Conservation (phyloP, 2,888 invertebrate genomes). For the Pinctada fucata region DNA sequence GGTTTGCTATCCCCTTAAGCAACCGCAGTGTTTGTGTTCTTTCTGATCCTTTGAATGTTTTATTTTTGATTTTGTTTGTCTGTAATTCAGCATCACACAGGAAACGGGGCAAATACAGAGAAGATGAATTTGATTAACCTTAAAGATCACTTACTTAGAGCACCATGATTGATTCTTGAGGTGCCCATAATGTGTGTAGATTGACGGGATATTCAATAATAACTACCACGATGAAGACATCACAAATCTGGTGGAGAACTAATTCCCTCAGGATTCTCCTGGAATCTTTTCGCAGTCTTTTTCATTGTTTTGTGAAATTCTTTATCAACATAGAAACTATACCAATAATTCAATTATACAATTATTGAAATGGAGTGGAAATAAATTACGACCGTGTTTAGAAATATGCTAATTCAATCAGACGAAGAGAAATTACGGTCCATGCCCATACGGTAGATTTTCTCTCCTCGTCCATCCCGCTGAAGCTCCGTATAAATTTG, state of each 20-base stretch:
- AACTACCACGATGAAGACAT: constrained; percentile 31
- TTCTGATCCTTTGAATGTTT: too few species aligned
- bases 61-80: background rate
- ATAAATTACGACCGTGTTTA: constrained; percentile 60
- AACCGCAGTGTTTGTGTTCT: too few species aligned
- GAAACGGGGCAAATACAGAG: background rate
- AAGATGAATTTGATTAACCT: constrained; percentile 6
- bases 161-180: constrained; percentile 35
- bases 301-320: constrained; percentile 58
- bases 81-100: background rate
- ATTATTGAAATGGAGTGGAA: constrained; percentile 66
- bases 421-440: constrained; percentile 43
- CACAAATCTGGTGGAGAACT: constrained; percentile 25
- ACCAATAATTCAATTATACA: constrained; percentile 60
- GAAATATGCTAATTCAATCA: constrained; percentile 55
- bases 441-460: constrained; percentile 36
- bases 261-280: constrained; percentile 41
- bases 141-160: constrained; percentile 30
- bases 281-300: constrained; percentile 31
- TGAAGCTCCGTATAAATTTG: constrained; percentile 24
- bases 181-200: constrained; percentile 39
- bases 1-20: too few species aligned
- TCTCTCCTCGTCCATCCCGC: constrained; percentile 13
- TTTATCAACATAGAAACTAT: constrained; percentile 67
- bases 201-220: constrained; percentile 43